Base-by-base conservation (phyloP, 1,140 invertebrate species). In the Manduca sexta region DNA sequence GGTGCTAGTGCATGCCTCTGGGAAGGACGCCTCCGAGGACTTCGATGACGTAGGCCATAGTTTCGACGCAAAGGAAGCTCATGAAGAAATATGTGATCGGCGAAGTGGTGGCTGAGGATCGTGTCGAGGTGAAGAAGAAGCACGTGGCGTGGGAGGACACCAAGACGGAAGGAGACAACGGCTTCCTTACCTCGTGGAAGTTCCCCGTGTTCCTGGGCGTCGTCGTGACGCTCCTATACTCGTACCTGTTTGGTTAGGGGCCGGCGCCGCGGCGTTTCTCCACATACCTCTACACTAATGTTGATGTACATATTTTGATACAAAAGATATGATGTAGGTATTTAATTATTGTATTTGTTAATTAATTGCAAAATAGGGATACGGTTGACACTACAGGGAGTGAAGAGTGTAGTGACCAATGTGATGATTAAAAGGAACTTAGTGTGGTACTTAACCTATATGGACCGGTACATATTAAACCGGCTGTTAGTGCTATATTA, bases 21-120 rank as follows among this genome's bases (percentile, higher is more conserved):
- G 93, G 16, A 88, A 86, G 43, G 93, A 95, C 72, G 90, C 90
- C 1, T 93, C 92, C 17, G 93, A 95, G 68, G 87, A 90, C 41
- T 97, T 96, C 85, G 91, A 94, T 75, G 95, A 97, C 86, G 93
- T 96, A 44, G 94, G 95, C 1, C 95, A 97, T 84, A 95, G 94
- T 8, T 81, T 88, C 26, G 95, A 96, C 85, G 94, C 95, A 3
- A 85, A 92, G 49, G 91, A n/a, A 93, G 44, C 79, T 95, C 50
- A 93, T 95, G 91, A 88, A 89, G 44, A 89, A 93, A 61, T 95
- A 92, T 74, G 70, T 76, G 5, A 87, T 96, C 44, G 94, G 93
- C 43, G 90, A 91, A 67, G 26, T 84, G 3, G 77, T 74, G 1
- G 64, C 65, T 2, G 66, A 64, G 16, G 80, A 81, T 21, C 80